These are phyloP conservation scores for Pelusios castaneus DNA, from an alignment of 2,113 vertebrate genomes.

Conservation along the genomic window DNA sequence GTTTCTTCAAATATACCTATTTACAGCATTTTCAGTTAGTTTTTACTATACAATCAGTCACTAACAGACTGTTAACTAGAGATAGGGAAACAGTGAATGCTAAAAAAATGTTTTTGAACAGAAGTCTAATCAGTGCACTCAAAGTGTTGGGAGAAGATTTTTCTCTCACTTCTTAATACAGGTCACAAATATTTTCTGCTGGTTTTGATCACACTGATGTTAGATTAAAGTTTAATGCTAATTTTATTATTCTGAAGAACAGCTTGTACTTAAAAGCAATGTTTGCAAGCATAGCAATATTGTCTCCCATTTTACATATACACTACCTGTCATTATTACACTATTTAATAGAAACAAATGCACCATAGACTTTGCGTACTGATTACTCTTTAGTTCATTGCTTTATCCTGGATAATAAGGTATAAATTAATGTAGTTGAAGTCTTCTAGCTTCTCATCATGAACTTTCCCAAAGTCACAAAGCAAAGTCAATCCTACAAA, in stretches of 20 bases:
- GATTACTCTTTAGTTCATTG: not conserved
- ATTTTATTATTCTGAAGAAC: not conserved
- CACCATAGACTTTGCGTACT: not conserved
- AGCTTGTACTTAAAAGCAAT: not conserved
- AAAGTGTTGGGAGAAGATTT: not conserved
- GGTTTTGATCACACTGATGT: not conserved
- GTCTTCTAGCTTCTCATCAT: not conserved
- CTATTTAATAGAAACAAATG: not conserved
- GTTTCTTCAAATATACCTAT: not conserved
- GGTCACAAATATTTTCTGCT: not conserved
- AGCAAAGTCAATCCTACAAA: not conserved
- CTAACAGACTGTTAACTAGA: not conserved
- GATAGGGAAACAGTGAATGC: not conserved
- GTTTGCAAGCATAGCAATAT: not conserved
- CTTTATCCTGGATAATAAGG: not conserved
- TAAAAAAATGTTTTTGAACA: not conserved
- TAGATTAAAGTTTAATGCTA: not conserved
- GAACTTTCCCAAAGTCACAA: not conserved
- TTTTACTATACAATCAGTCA: not conserved
- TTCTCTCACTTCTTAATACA: not conserved
- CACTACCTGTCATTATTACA: not conserved
- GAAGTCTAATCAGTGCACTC: not conserved
- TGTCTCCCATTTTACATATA: not conserved
- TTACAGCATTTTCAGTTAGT: not conserved
- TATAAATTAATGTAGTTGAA: not conserved